Evolutionary conservation across 2,797 vertebrate species (phyloP).

Genomic region (Tapirus indicus): DNA sequence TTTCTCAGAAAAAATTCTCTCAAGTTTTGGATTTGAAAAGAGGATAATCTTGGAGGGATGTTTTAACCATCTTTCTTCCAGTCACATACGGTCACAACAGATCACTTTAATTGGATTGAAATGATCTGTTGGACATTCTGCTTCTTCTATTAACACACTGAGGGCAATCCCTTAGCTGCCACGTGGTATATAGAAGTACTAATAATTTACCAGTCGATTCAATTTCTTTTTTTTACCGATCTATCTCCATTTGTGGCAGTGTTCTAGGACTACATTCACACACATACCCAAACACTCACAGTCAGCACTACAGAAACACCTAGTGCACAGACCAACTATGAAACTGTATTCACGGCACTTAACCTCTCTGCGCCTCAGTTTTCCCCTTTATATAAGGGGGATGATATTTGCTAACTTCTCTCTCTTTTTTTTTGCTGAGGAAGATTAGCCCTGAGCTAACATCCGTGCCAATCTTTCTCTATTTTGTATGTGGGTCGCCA

Average conservation of each 20-base stretch:
- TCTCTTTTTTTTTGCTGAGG: too few species aligned
- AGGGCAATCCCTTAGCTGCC: constrained; percentile 58
- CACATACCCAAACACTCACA: neutral
- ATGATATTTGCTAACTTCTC: neutral
- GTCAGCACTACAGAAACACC: neutral
- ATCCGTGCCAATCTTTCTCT: too few species aligned
- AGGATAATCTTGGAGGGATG: constrained; percentile 67
- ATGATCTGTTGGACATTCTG: constrained; percentile 57
- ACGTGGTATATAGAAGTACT: constrained; percentile 3
- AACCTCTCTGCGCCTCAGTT: neutral
- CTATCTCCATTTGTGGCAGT: constrained; percentile 29
- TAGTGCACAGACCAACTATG: neutral
- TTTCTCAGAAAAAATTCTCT: constrained; percentile 53
- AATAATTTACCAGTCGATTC: constrained; percentile 59
- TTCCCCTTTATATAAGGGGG: neutral
- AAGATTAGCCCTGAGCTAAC: too few species aligned
- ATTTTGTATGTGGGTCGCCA: too few species aligned
- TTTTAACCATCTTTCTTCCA: constrained; percentile 62
- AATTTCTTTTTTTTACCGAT: neutral
- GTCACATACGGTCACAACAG: constrained; percentile 67
- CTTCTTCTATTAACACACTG: constrained; percentile 9
- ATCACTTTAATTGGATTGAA: constrained; percentile 76
- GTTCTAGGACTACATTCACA: neutral
- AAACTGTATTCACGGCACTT: neutral
- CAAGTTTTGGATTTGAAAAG: constrained; percentile 51